Percentiles rank a stretch among this genome's conserved stretches.
Conservation (phyloP, 2,797 vertebrate genomes). For the Lerista edwardsae region DNA sequence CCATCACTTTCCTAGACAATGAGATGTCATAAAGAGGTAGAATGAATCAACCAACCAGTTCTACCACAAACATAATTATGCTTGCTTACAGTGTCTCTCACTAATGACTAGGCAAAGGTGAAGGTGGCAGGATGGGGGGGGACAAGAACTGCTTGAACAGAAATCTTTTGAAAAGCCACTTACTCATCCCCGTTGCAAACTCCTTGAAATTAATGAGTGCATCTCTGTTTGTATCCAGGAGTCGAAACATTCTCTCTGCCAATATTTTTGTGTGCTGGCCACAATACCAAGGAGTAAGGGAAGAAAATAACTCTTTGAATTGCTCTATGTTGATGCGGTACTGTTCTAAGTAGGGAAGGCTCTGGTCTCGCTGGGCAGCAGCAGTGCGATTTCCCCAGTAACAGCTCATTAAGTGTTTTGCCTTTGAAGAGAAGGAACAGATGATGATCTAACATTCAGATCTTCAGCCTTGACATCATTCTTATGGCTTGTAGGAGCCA, state of each 20-base stretch:
- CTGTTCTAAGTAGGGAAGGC: conserved; percentile 89
- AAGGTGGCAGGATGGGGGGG: not conserved
- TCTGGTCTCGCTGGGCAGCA: conserved; percentile 84
- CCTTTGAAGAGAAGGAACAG: conserved; percentile 73
- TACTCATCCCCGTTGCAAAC: conserved; percentile 94
- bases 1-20: no score
- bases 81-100: not conserved
- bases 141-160: not conserved
- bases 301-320: conserved; percentile 87
- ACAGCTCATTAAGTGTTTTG: conserved; percentile 92
- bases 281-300: conserved; percentile 89
- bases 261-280: conserved; percentile 84
- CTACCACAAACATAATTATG: not conserved
- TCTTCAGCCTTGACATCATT: not conserved
- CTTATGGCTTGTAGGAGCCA: not conserved
- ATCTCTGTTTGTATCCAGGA: conserved; percentile 92
- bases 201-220: conserved; percentile 97
- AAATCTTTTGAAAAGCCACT: conserved; percentile 51
- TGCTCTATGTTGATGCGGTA: conserved; percentile 87
- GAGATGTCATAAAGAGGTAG: not conserved
- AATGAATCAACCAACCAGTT: not conserved
- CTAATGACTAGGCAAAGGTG: not conserved
- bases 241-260: conserved; percentile 88
- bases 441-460: not conserved
- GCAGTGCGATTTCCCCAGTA: conserved; percentile 90